phyloP scores from a whole-genome alignment of 2,113 vertebrate genomes.

The Prolemur simus region DNA sequence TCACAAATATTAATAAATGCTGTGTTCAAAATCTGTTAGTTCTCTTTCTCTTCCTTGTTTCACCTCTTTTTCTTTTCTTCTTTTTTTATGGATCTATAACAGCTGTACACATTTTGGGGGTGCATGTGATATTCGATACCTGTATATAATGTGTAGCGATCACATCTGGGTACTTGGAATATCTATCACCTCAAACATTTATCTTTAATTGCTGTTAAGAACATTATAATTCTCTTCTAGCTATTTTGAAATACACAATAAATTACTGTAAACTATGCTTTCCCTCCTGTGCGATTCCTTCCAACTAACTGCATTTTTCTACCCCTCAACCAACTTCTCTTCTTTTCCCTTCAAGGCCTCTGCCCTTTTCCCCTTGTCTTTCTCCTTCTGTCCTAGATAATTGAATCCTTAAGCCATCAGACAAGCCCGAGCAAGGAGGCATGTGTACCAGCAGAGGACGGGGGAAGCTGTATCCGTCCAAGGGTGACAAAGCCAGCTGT shows the following conservation, averaged over 20 bases:
- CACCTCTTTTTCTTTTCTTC: neutral
- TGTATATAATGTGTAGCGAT: neutral
- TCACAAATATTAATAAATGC: neutral
- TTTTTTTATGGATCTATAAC: neutral
- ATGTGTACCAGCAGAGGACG: rapidly evolving
- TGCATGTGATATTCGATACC: neutral
- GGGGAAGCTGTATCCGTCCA: rapidly evolving
- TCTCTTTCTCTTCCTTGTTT: too few relatives aligned
- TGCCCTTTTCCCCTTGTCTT: neutral
- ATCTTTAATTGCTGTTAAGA: neutral
- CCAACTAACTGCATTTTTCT: neutral
- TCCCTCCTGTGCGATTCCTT: neutral
- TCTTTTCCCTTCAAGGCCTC: neutral
- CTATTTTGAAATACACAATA: neutral
- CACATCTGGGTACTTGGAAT: neutral
- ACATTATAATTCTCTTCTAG: neutral
- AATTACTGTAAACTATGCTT: neutral
- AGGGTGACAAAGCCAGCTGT: neutral
- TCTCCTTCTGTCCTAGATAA: neutral
- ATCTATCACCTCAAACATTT: neutral
- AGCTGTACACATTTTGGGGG: neutral
- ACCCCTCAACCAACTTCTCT: neutral
- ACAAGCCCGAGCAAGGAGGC: neutral
- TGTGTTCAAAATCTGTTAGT: rapidly evolving
- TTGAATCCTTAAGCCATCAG: too few relatives aligned